phyloP scores from a whole-genome alignment of 2,888 invertebrate species.

The Plutella xylostella region DNA sequence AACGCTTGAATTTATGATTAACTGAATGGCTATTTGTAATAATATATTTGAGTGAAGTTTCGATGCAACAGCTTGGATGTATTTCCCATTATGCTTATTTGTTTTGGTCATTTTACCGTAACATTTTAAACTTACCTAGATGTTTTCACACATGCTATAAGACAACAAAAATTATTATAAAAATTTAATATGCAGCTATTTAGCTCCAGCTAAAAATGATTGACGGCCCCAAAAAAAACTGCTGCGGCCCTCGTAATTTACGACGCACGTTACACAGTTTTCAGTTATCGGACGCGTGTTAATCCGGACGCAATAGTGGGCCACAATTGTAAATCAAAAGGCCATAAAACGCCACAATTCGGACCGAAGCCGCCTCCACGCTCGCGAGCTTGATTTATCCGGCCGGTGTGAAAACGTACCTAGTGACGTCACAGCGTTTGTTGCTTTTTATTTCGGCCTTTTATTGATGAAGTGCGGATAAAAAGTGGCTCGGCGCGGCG shows the following conservation, averaged over 20 bases:
- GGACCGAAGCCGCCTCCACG: conserved; percentile 51
- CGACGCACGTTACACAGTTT: conserved; percentile 5
- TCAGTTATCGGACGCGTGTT: conserved; percentile 27
- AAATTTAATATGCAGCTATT: too few species aligned
- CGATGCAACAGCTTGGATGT: too few species aligned
- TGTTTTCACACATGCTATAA: too few species aligned
- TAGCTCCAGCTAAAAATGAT: too few species aligned
- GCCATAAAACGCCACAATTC: conserved; percentile 52
- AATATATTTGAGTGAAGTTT: too few species aligned
- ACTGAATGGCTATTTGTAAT: too few species aligned
- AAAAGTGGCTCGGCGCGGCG: conserved; percentile 44
- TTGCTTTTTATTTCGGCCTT: conserved; percentile 32
- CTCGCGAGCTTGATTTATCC: conserved; percentile 59
- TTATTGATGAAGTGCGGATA: conserved; percentile 64
- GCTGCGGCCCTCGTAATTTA: conserved; percentile 5
- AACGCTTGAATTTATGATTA: too few species aligned
- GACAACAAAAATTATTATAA: too few species aligned
- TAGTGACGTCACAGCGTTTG: conserved; percentile 61
- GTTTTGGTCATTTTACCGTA: too few species aligned
- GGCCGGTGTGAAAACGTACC: conserved; percentile 59
- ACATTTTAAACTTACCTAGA: too few species aligned
- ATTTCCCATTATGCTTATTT: too few species aligned
- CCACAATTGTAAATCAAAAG: conserved; percentile 47
- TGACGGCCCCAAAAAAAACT: not conserved
- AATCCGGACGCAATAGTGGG: conserved; percentile 38